A percentile compares a stretch with the other conserved stretches of the same genome.
Conservation (phyloP, 2,113 vertebrate species). For the Takifugu flavidus region DNA sequence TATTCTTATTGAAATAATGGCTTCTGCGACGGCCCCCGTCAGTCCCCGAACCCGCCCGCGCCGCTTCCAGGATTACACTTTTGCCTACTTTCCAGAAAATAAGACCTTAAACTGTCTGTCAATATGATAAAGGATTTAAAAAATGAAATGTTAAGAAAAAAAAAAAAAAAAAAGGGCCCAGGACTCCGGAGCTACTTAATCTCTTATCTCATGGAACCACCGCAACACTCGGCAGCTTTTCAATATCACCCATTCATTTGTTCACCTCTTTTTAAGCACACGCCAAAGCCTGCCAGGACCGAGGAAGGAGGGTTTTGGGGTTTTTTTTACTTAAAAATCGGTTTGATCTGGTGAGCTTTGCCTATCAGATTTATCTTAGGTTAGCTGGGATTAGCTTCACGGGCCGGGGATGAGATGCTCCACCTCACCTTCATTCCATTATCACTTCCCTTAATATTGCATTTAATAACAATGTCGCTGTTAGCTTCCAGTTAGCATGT, state of each 20-base stretch:
- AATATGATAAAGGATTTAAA: conserved; percentile 28
- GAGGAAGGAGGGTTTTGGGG: conserved; percentile 15
- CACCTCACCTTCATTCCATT: background rate
- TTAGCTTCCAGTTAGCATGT: no score
- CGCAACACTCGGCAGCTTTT: conserved; percentile 40
- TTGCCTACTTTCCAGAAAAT: conserved; percentile 5
- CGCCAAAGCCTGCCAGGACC: conserved; percentile 11
- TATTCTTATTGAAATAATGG: conserved; percentile 5
- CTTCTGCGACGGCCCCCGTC: background rate
- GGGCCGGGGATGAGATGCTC: background rate
- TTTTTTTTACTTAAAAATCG: background rate
- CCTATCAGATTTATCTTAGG: background rate
- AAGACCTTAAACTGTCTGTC: conserved; percentile 17
- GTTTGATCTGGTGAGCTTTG: background rate
- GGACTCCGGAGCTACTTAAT: conserved; percentile 36
- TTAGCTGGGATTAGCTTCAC: background rate
- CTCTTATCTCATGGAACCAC: conserved; percentile 43
- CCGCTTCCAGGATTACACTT: background rate
- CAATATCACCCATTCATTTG: conserved; percentile 40
- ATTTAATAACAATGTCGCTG: no score
- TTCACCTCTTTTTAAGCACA: conserved; percentile 34
- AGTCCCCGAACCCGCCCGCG: background rate
- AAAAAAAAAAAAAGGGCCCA: conserved; percentile 13
- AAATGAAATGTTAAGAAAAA: conserved; percentile 20
- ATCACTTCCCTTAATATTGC: background rate